These are phyloP conservation scores for Sturnira hondurensis DNA, from an alignment of 2,113 vertebrate species.

Conservation along the genomic window DNA sequence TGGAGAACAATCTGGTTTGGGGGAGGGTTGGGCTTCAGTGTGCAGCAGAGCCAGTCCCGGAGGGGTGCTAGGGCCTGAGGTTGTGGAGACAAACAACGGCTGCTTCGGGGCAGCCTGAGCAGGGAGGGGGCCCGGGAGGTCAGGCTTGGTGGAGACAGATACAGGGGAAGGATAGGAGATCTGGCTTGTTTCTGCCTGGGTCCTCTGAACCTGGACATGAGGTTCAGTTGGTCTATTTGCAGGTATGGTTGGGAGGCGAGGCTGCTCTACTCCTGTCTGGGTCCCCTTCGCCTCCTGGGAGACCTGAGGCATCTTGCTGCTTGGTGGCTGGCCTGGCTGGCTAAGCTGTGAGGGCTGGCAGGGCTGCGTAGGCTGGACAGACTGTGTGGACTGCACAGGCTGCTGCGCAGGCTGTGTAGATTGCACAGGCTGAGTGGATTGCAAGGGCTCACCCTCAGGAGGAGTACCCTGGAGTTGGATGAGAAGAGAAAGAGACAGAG, in stretches of 20 bases:
- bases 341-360: constrained; percentile 39
- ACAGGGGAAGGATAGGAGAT: constrained; percentile 91
- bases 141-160: constrained; percentile 87
- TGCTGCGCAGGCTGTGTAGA: constrained; percentile 9
- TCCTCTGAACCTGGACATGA: constrained; percentile 84
- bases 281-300: constrained; percentile 88
- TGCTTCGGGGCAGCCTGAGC: constrained; percentile 81
- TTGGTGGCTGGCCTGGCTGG: constrained; percentile 79
- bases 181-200: constrained; percentile 84
- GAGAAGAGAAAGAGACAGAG: neutral
- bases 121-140: constrained; percentile 81
- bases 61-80: constrained; percentile 73
- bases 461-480: constrained; percentile 79
- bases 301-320: constrained; percentile 88
- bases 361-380: neutral
- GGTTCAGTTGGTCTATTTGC: constrained; percentile 87
- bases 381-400: neutral
- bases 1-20: constrained; percentile 84
- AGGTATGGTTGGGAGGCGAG: constrained; percentile 80
- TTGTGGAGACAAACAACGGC: constrained; percentile 81
- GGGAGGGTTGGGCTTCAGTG: constrained; percentile 77
- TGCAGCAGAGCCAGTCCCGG: constrained; percentile 80
- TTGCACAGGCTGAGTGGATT: constrained; percentile 9
- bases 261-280: constrained; percentile 76
- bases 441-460: constrained; percentile 85